Conservation (phyloP, 2,113 vertebrate species). For the Trichechus manatus region DNA sequence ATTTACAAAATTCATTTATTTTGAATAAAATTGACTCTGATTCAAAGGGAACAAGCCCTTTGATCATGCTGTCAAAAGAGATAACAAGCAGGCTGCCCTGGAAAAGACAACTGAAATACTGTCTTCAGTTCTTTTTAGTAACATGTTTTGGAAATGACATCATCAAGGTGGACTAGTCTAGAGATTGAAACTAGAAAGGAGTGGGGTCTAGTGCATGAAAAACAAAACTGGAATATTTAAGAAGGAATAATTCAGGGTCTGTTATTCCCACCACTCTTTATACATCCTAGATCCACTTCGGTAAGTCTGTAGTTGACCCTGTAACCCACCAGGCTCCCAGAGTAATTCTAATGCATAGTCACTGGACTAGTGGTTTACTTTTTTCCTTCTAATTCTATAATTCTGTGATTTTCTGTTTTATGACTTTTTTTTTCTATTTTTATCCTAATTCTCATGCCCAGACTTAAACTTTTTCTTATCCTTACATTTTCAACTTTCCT, state of each 20-base stretch:
- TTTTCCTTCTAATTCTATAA: neutral
- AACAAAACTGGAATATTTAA: neutral
- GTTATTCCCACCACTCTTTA: neutral
- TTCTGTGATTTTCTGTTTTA: neutral
- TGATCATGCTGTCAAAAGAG: neutral
- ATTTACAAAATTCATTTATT: neutral
- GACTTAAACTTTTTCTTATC: neutral
- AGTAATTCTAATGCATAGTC: neutral
- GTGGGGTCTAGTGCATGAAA: neutral
- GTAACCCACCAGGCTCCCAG: neutral
- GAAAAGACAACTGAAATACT: neutral
- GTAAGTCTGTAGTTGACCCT: neutral
- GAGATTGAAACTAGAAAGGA: neutral
- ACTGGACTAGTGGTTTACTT: neutral
- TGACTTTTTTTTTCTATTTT: neutral
- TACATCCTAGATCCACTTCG: fast-evolving
- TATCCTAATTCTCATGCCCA: neutral
- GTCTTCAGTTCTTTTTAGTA: neutral
- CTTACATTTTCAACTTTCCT: neutral
- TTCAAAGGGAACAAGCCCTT: neutral
- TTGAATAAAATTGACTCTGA: neutral
- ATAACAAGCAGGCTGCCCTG: neutral
- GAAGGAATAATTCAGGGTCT: neutral
- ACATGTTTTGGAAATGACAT: neutral
- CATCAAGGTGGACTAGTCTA: neutral